These are phyloP conservation scores for Equus quagga DNA, from an alignment of 2,113 vertebrate species.

Conservation along the genomic window DNA sequence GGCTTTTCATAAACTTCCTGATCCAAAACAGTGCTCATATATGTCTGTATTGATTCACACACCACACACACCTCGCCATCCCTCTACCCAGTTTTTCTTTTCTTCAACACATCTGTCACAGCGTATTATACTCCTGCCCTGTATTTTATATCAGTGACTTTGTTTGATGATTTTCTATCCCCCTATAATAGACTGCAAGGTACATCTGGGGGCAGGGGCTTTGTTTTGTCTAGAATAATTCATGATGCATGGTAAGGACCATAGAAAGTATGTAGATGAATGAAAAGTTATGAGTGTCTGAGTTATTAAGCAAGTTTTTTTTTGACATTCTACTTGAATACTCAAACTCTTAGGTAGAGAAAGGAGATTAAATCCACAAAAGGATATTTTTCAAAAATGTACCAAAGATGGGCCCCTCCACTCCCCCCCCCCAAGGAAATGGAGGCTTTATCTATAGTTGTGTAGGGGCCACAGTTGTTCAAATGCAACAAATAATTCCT, in stretches of 20 bases:
- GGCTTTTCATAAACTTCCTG: not conserved
- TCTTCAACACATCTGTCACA: not conserved
- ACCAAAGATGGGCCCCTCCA: not conserved
- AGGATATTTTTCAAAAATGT: not conserved
- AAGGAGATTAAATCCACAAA: not conserved
- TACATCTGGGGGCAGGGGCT: not conserved
- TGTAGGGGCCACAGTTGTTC: not conserved
- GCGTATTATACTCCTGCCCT: not conserved
- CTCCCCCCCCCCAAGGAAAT: not conserved
- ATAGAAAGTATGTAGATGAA: not conserved
- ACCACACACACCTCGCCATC: not conserved
- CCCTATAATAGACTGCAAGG: not conserved
- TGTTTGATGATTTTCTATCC: not conserved
- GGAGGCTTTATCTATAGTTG: not conserved
- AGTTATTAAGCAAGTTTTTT: not conserved
- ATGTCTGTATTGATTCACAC: not conserved
- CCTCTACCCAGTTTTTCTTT: not conserved
- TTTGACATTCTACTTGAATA: not conserved
- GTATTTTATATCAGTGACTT: not conserved
- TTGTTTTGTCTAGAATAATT: not conserved
- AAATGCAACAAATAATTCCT: not conserved
- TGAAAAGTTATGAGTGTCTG: not conserved
- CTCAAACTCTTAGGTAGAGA: not conserved
- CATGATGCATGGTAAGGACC: not conserved
- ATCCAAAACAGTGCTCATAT: not conserved